phyloP scores from a whole-genome alignment of 2,888 invertebrate species.

The Phyllotreta cruciferae region DNA sequence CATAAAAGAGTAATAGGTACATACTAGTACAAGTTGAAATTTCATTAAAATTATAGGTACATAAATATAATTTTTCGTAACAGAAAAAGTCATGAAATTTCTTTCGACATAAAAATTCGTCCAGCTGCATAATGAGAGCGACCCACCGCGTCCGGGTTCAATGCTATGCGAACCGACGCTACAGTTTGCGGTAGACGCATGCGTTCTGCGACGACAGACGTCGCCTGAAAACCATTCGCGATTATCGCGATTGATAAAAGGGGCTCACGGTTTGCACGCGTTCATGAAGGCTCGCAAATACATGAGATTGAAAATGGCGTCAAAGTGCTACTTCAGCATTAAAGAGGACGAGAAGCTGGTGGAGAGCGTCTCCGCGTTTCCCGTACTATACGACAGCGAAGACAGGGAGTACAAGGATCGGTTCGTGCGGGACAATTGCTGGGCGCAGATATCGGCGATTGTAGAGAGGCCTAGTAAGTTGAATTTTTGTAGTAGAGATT shows the following conservation, averaged over 20 bases:
- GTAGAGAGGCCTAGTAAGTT: slow-evolving; percentile 4
- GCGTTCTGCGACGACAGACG: neutral
- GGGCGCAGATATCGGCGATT: slow-evolving; percentile 2
- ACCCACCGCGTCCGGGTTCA: neutral
- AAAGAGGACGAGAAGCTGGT: slow-evolving; percentile 12
- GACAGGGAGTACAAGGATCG: slow-evolving; percentile 10
- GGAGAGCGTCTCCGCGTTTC: slow-evolving; percentile 8
- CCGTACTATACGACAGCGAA: neutral
- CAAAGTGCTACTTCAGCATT: slow-evolving; percentile 10
- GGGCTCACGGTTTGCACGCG: no score
- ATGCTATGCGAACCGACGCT: slow-evolving; percentile 9
- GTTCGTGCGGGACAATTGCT: slow-evolving; percentile 1
- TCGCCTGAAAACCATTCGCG: no score
- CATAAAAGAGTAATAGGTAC: no score
- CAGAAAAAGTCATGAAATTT: neutral
- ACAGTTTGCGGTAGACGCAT: slow-evolving; percentile 12
- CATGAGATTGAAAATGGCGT: neutral
- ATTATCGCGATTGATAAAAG: no score
- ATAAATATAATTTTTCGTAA: no score
- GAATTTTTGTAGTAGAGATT: no score
- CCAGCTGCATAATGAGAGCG: no score
- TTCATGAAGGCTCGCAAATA: no score
- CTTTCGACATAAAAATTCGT: neutral
- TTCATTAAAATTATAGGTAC: no score
- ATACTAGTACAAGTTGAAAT: no score